Conservation (phyloP, 2,888 invertebrate genomes). For the Melikaiella ostensackeni region DNA sequence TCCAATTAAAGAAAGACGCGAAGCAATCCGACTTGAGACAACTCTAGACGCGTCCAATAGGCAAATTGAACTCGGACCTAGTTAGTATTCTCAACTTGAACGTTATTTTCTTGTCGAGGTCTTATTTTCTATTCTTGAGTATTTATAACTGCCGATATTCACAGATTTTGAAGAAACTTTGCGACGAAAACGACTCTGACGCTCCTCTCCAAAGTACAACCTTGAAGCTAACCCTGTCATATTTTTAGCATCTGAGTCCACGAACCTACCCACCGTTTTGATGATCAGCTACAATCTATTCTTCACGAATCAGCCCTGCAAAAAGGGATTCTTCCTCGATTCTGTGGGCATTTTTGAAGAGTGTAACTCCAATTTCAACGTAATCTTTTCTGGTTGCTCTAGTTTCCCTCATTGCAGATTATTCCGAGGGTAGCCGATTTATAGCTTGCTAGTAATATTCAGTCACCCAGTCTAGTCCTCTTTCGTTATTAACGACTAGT, state of each 20-base stretch:
- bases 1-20: not conserved
- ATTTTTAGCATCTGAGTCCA: constrained; percentile 68
- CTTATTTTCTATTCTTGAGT: constrained; percentile 45
- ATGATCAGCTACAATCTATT: not conserved
- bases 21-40: not conserved
- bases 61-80: not conserved
- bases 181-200: constrained; percentile 43
- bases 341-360: not conserved
- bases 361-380: not conserved
- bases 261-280: constrained; percentile 57
- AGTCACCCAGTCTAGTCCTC: constrained; percentile 18
- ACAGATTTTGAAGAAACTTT: constrained; percentile 53
- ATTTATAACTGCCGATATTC: constrained; percentile 59
- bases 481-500: constrained; percentile 31
- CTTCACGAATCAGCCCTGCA: not conserved
- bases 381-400: constrained; percentile 9
- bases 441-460: constrained; percentile 33
- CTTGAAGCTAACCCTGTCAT: constrained; percentile 66
- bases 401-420: constrained; percentile 20
- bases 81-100: not conserved
- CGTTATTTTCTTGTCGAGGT: not conserved
- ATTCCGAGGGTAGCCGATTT: constrained; percentile 16
- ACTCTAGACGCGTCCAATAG: not conserved
- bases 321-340: not conserved
- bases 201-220: constrained; percentile 57